Evolutionary conservation across 2,888 invertebrate species (phyloP).

Genomic region (Omphaloscelis lunosa): DNA sequence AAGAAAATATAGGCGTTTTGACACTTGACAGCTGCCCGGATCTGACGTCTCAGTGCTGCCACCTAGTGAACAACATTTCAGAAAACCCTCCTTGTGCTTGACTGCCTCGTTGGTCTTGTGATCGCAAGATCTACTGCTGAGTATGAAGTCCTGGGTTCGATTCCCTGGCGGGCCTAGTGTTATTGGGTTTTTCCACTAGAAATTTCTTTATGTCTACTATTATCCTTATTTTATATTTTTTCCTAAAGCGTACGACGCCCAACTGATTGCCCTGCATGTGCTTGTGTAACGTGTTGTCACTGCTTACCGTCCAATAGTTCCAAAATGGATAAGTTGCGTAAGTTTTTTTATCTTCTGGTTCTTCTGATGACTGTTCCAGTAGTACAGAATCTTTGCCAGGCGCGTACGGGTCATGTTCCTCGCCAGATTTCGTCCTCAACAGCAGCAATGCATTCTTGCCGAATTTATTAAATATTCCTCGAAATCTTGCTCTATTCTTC

Average conservation of each 20-base stretch:
- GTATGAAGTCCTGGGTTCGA: not conserved
- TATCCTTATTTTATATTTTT: not conserved
- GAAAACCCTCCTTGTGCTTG: no score
- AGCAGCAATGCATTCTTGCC: accelerated
- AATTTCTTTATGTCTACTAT: not conserved
- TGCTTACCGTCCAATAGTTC: constrained; percentile 79
- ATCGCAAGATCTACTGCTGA: not conserved
- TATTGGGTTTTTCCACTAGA: not conserved
- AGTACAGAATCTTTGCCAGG: constrained; percentile 9
- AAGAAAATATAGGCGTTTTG: no score
- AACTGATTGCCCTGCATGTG: not conserved
- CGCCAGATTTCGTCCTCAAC: constrained; percentile 33
- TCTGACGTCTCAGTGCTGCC: no score
- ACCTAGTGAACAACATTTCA: no score
- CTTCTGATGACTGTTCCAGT: accelerated
- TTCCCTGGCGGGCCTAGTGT: not conserved
- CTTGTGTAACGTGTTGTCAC: not conserved
- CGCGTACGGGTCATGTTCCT: constrained; percentile 29
- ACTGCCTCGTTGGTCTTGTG: not conserved
- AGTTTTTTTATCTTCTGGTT: not conserved
- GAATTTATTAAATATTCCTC: not conserved
- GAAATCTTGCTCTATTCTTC: not conserved
- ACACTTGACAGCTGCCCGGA: no score
- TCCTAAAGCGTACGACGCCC: not conserved
- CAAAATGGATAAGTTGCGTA: constrained; percentile 66